Percentiles rank a stretch among this genome's conserved stretches.
These are phyloP conservation scores for Hesperophylax magnus DNA, from an alignment of 1,140 invertebrate species.

Conservation along the genomic window DNA sequence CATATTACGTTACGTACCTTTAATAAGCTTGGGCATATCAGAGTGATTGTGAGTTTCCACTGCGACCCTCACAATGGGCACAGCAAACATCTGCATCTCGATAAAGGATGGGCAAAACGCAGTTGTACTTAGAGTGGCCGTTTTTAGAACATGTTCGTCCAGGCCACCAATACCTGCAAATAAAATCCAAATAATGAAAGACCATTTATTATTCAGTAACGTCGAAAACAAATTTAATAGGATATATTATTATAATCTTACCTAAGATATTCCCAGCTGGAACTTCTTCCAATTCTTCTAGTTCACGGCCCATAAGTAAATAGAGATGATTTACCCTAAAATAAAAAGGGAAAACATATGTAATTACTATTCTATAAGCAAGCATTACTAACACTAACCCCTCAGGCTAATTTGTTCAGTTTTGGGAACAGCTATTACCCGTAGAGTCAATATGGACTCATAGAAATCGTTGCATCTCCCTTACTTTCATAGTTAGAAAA, in stretches of 20 bases:
- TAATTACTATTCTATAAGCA: too few relatives aligned
- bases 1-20: slow-evolving; percentile 68
- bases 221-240: neutral
- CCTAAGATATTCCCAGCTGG: slow-evolving; percentile 92
- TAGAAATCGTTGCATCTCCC: too few relatives aligned
- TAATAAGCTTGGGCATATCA: slow-evolving; percentile 86
- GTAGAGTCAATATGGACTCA: too few relatives aligned
- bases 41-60: slow-evolving; percentile 90
- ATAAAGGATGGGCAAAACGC: slow-evolving; percentile 91
- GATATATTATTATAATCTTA: slow-evolving; percentile 56
- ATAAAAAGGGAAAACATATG: neutral
- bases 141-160: slow-evolving; percentile 90
- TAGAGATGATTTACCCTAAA: slow-evolving; percentile 74
- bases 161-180: slow-evolving; percentile 85
- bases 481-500: too few relatives aligned
- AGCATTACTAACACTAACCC: too few relatives aligned
- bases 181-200: neutral
- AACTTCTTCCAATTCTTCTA: slow-evolving; percentile 85
- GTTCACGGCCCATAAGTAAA: slow-evolving; percentile 94
- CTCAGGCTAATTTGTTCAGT: too few relatives aligned
- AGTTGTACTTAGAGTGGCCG: slow-evolving; percentile 90
- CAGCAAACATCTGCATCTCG: slow-evolving; percentile 84
- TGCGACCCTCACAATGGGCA: slow-evolving; percentile 94
- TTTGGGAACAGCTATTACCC: too few relatives aligned
- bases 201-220: neutral